Conservation (phyloP, 2,888 invertebrate species). For the Sylvicola fuscatus region DNA sequence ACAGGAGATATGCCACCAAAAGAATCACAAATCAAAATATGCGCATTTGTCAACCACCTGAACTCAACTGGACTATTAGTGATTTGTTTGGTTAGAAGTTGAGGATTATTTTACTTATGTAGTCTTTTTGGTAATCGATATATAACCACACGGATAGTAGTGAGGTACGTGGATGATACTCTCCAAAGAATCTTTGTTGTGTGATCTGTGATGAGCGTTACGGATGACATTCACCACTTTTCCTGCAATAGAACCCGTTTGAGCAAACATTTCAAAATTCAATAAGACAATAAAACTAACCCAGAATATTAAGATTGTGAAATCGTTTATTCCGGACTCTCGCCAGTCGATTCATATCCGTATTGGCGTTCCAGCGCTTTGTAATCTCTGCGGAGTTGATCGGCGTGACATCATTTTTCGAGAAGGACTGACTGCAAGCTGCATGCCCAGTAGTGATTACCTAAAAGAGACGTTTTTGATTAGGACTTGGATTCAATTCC, state of each 20-base stretch:
- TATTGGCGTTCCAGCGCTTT: neutral
- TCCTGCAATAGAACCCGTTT: neutral
- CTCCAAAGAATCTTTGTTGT: conserved; percentile 12
- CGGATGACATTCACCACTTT: neutral
- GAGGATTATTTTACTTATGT: neutral
- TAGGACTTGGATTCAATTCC: no score
- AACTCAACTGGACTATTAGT: no score
- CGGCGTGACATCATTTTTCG: no score
- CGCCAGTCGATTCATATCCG: neutral
- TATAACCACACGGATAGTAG: conserved; percentile 23
- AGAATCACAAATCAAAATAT: no score
- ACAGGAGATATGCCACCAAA: no score
- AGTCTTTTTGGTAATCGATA: conserved; percentile 18
- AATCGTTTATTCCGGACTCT: neutral
- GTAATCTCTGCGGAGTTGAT: neutral
- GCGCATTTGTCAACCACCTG: no score
- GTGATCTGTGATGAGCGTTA: neutral
- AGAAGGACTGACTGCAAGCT: no score
- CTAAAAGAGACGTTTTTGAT: no score
- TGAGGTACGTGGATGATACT: conserved; percentile 20
- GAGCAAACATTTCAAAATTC: neutral
- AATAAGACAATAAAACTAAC: neutral
- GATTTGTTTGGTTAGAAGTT: neutral
- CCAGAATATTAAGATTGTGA: neutral
- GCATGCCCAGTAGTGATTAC: no score